These are phyloP conservation scores for Pardalotus punctatus DNA, from an alignment of 2,113 vertebrate genomes.

Conservation along the genomic window DNA sequence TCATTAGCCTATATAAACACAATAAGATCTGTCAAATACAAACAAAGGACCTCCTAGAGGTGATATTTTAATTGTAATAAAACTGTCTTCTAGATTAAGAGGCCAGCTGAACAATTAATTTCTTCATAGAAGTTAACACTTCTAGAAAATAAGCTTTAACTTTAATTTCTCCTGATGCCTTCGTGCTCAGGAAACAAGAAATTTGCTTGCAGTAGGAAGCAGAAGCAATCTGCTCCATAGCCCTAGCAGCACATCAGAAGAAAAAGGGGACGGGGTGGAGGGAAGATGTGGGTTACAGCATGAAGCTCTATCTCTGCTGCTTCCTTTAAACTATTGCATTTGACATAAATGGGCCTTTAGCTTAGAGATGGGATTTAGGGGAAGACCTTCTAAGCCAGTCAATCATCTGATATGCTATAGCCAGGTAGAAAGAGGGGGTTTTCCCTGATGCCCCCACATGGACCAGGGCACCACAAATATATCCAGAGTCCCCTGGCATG, in stretches of 20 bases:
- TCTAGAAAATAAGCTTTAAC: slow-evolving; percentile 38
- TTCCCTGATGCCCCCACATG: not conserved
- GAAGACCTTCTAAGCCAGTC: not conserved
- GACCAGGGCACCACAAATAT: not conserved
- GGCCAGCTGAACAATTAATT: slow-evolving; percentile 62
- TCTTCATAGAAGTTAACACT: slow-evolving; percentile 37
- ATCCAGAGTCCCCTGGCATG: no score
- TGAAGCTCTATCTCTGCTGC: not conserved
- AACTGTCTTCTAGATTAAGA: slow-evolving; percentile 74
- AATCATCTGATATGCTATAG: not conserved
- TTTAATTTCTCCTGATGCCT: slow-evolving; percentile 30
- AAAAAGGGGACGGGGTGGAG: rapidly evolving
- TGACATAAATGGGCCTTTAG: not conserved
- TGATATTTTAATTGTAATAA: slow-evolving; percentile 77
- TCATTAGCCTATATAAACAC: slow-evolving; percentile 67
- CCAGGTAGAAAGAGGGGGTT: not conserved
- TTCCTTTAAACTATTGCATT: not conserved
- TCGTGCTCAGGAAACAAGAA: slow-evolving; percentile 22
- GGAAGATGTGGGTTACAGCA: not conserved
- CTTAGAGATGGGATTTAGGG: not conserved
- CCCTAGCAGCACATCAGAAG: not conserved
- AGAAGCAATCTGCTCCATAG: not conserved
- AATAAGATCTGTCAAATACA: slow-evolving; percentile 70
- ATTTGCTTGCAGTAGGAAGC: not conserved
- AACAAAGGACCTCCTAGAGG: slow-evolving; percentile 64